phyloP scores from a whole-genome alignment of 2,888 invertebrate genomes.

The Cremastinae sp. region DNA sequence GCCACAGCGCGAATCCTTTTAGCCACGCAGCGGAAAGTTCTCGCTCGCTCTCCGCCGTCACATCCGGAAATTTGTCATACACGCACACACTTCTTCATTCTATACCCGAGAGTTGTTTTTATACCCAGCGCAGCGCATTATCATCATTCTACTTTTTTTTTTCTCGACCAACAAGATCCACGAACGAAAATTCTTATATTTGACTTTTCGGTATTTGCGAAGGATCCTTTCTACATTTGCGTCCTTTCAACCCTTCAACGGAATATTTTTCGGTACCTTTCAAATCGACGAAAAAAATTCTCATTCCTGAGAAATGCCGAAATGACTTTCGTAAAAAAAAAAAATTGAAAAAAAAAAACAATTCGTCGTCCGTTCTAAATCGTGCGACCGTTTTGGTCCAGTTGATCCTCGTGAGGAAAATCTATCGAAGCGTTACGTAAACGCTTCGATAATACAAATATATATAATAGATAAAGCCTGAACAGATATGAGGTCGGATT shows the following conservation, averaged over 20 bases:
- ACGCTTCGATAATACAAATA: neutral
- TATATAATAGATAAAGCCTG: slow-evolving; percentile 41
- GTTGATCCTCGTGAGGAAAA: too few relatives aligned
- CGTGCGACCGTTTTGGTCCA: neutral
- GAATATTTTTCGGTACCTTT: too few relatives aligned
- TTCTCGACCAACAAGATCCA: neutral
- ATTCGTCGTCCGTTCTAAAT: too few relatives aligned
- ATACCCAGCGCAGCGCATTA: neutral
- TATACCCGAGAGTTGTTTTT: slow-evolving; percentile 33
- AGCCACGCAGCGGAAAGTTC: slow-evolving; percentile 40
- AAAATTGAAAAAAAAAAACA: neutral
- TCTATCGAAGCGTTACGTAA: too few relatives aligned
- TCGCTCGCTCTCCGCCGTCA: slow-evolving; percentile 4
- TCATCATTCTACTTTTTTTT: slow-evolving; percentile 33
- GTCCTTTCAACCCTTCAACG: too few relatives aligned
- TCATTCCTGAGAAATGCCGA: too few relatives aligned
- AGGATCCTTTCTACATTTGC: too few relatives aligned
- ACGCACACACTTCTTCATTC: slow-evolving; percentile 29
- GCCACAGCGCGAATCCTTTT: slow-evolving; percentile 40
- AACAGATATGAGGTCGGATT: slow-evolving; percentile 18
- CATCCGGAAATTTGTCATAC: slow-evolving; percentile 56
- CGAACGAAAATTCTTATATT: neutral
- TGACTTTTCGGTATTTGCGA: neutral
- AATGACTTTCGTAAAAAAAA: too few relatives aligned
- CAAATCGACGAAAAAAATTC: too few relatives aligned